These are phyloP conservation scores for Heliconius cydno DNA, from an alignment of 2,888 invertebrate genomes.

Conservation along the genomic window DNA sequence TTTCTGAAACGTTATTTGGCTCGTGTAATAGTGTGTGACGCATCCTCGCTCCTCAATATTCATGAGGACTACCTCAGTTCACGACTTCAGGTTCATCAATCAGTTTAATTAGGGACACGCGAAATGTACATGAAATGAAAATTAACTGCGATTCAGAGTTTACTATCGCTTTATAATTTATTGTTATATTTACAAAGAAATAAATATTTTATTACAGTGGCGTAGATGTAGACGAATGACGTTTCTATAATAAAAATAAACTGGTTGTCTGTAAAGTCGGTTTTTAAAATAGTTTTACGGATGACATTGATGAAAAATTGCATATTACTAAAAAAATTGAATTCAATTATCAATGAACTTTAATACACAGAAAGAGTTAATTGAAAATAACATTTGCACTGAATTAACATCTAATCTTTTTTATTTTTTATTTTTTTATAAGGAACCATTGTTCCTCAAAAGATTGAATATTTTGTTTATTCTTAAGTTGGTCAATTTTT, in stretches of 20 bases:
- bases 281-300: no score
- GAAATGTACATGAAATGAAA: slow-evolving; percentile 8
- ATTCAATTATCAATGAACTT: no score
- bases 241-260: not conserved
- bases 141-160: not conserved
- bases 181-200: not conserved
- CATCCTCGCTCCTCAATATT: slow-evolving; percentile 20
- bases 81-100: not conserved
- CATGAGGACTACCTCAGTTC: slow-evolving; percentile 7
- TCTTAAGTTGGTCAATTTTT: no score
- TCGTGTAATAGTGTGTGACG: not conserved
- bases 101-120: slow-evolving; percentile 15
- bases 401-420: no score
- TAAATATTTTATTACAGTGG: not conserved
- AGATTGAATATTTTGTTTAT: no score
- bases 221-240: not conserved
- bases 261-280: no score
- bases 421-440: no score
- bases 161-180: not conserved
- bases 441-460: no score
- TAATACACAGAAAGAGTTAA: no score
- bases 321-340: no score
- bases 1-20: not conserved
- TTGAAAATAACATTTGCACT: no score
- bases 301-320: no score